Conservation (phyloP, 2,113 vertebrate genomes). For the Poecile atricapillus region DNA sequence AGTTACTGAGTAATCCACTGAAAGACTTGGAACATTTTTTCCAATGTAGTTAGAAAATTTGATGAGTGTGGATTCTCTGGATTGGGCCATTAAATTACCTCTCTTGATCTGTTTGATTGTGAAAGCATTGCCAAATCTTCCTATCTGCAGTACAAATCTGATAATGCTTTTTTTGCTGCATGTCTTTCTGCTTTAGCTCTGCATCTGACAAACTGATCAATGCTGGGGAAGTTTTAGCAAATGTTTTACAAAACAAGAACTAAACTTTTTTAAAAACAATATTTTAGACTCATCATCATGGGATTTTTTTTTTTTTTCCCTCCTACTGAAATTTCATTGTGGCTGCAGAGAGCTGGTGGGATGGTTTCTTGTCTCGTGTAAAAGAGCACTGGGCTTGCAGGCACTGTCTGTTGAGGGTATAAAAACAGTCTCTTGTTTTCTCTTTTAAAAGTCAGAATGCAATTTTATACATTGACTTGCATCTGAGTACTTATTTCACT, state of each 20-base stretch:
- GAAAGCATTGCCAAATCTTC: not conserved
- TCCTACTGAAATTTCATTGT: constrained; percentile 6
- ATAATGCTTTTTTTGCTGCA: not conserved
- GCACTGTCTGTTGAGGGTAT: not conserved
- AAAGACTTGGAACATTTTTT: not conserved
- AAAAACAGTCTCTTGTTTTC: not conserved
- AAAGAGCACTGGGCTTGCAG: not conserved
- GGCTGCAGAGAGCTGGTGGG: not conserved
- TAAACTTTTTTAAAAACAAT: not conserved
- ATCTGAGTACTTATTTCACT: not conserved
- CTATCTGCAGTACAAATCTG: not conserved
- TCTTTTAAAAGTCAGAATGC: not conserved
- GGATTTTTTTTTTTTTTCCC: not conserved
- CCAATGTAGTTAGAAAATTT: not conserved
- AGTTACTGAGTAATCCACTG: not conserved
- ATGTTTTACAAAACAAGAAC: not conserved
- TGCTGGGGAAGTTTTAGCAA: not conserved
- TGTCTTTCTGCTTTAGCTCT: not conserved
- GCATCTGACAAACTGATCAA: not conserved
- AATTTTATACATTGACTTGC: not conserved
- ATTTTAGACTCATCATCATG: not conserved
- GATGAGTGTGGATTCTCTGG: not conserved
- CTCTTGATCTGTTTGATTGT: not conserved
- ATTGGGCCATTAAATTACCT: not conserved
- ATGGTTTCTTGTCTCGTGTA: not conserved